Base-by-base conservation (phyloP, 1,140 invertebrate species). In the Augochlora pura region DNA sequence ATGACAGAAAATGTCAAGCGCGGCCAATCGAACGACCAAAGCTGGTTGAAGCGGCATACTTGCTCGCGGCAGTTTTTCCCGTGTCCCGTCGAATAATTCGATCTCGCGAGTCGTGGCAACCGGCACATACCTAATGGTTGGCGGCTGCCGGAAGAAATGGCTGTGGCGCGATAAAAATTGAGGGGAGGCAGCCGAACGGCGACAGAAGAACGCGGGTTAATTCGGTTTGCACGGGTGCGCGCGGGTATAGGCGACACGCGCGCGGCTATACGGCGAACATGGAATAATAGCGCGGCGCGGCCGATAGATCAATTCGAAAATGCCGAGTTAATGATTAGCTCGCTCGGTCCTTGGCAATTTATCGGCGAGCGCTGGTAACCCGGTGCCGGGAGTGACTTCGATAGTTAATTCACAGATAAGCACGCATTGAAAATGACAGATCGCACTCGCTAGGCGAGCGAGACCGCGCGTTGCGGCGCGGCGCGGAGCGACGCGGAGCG, bases 351-450 rank as follows among this genome's bases (percentile, higher is more conserved):
- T 73, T 73, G 76, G 77, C 77, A 74, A 79, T 79, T 74, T 79
- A 79, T 79, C 77, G 77, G 70, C 63, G 25, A 74, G 49, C 62
- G 54, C 23, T 23, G 69, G 69, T 60, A 49, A 23, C 64, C 62
- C 70, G 62, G 52, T 60, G 63, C 71, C 71, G 32, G 77, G 32
- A 79, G 77, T 79, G 71, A 79, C 70, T 79, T 79, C 63, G 77
- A 79, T 79, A 74, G 77, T 79, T 79, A 79, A 79, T 79, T 79
- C 77, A 71, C 62, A 79, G 77, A 79, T 79, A 79, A 79, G 77
- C 63, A 74, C 71, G 71, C 68, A 83, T 84, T 64, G 78, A 54
- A 83, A 73, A 64, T 84, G 83, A 83, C 83, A 77, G 77, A 84
- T 79, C 52, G 77, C 21, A 32, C 25, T 42, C 25, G 76, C 60